Conservation (phyloP, 2,797 vertebrate genomes). For the Apodemus agrarius region DNA sequence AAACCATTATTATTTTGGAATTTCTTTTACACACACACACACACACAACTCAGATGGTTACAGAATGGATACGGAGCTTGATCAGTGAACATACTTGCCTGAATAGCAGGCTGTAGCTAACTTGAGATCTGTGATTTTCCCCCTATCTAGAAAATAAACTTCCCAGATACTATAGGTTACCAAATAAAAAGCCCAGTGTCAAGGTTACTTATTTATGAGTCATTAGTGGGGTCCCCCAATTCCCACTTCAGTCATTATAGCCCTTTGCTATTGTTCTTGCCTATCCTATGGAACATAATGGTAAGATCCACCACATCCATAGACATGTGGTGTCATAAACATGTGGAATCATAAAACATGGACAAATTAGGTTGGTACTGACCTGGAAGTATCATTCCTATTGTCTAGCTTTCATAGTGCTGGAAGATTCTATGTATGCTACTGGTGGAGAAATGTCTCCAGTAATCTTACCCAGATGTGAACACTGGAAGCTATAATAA, state of each 20-base stretch:
- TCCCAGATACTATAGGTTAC: not conserved
- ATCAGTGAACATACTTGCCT: slow-evolving; percentile 1
- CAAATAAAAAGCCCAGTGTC: not conserved
- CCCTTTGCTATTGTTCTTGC: not conserved
- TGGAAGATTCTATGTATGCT: not conserved
- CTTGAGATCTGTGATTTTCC: not conserved
- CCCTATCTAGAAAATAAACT: not conserved
- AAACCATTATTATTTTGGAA: not conserved
- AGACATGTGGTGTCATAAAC: too few relatives aligned
- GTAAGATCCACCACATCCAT: not conserved
- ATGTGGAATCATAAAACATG: not conserved
- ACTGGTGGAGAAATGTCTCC: not conserved
- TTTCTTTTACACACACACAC: not conserved
- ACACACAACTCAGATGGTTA: not conserved
- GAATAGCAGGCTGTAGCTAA: not conserved
- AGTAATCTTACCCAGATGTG: not conserved
- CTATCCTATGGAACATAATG: not conserved
- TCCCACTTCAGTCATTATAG: not conserved
- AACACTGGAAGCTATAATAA: not conserved
- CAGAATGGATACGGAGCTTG: not conserved
- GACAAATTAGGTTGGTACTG: not conserved
- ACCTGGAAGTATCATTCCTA: not conserved
- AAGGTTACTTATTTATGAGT: not conserved
- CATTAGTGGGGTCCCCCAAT: not conserved
- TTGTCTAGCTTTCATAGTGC: not conserved